Percentiles rank a stretch among this genome's conserved stretches.
Conservation (phyloP, 1,140 invertebrate species). For the Drosophila bifasciata region DNA sequence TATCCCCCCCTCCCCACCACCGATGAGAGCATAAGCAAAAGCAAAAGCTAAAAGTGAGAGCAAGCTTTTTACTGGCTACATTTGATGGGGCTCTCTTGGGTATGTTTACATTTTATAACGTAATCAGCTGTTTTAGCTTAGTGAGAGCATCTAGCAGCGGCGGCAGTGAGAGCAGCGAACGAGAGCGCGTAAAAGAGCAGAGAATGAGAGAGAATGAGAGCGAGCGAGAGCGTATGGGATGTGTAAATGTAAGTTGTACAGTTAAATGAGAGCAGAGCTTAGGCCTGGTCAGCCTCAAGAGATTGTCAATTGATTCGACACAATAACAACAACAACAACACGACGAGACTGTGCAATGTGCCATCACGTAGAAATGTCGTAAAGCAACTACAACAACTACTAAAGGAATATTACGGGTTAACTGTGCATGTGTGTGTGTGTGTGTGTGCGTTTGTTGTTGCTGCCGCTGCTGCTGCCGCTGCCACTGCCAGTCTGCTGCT, state of each 20-base stretch:
- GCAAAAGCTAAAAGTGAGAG: constrained; percentile 45
- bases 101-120: constrained; percentile 73
- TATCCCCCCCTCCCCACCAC: constrained; percentile 1
- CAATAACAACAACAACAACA: constrained; percentile 34
- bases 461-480: constrained; percentile 23
- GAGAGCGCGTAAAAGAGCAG: constrained; percentile 12
- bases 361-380: constrained; percentile 14
- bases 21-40: constrained; percentile 30
- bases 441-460: constrained; percentile 16
- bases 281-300: constrained; percentile 35
- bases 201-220: constrained; percentile 32
- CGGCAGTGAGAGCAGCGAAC: constrained; percentile 24
- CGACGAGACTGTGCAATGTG: constrained; percentile 18
- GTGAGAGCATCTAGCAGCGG: constrained; percentile 47
- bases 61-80: constrained; percentile 46
- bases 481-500: constrained; percentile 13
- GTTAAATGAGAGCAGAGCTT: too few species aligned
- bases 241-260: constrained; percentile 54
- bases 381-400: constrained; percentile 29
- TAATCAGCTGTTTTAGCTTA: constrained; percentile 70
- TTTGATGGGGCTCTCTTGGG: constrained; percentile 37
- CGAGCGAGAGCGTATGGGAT: constrained; percentile 36
- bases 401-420: constrained; percentile 39
- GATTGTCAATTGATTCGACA: constrained; percentile 76
- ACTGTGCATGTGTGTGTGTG: constrained; percentile 33